Evolutionary conservation across 1,140 invertebrate species (phyloP).

Genomic region (Aphelinus certus): DNA sequence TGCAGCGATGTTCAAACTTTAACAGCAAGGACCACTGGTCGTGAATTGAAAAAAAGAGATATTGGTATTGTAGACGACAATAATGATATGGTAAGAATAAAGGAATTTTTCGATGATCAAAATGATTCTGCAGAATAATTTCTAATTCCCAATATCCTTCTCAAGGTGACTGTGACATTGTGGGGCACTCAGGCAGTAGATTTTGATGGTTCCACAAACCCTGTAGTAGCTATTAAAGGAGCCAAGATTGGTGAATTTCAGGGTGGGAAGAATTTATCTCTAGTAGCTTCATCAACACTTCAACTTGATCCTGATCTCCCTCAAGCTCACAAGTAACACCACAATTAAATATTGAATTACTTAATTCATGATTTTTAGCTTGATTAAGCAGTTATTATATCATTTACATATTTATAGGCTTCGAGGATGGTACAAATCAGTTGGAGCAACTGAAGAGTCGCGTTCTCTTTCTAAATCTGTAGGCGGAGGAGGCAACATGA

Average conservation of each 20-base stretch:
- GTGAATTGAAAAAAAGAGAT: conserved; percentile 91
- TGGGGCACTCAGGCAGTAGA: conserved; percentile 86
- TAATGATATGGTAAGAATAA: conserved; percentile 74
- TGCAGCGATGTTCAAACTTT: conserved; percentile 78
- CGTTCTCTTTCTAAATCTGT: conserved; percentile 52
- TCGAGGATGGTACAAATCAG: conserved; percentile 89
- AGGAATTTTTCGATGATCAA: neutral
- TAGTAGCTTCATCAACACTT: conserved; percentile 70
- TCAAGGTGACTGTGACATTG: conserved; percentile 73
- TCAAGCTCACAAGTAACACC: conserved; percentile 76
- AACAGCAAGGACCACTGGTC: conserved; percentile 76
- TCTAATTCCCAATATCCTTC: conserved; percentile 54
- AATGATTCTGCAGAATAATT: conserved; percentile 33
- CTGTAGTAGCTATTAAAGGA: conserved; percentile 86
- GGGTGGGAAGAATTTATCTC: conserved; percentile 76
- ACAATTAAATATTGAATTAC: too few relatives aligned
- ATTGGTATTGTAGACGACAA: conserved; percentile 87
- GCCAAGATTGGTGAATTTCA: conserved; percentile 77
- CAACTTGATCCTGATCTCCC: conserved; percentile 89
- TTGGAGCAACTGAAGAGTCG: conserved; percentile 71
- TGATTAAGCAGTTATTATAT: conserved; percentile 8
- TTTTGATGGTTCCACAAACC: conserved; percentile 80
- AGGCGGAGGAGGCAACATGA: conserved; percentile 44
- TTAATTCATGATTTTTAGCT: too few relatives aligned
- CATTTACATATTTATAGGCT: conserved; percentile 63